Percentiles rank a stretch among this genome's conserved stretches.
Evolutionary conservation across 2,888 invertebrate genomes (phyloP).

Genomic region (Creontiades dilutus): DNA sequence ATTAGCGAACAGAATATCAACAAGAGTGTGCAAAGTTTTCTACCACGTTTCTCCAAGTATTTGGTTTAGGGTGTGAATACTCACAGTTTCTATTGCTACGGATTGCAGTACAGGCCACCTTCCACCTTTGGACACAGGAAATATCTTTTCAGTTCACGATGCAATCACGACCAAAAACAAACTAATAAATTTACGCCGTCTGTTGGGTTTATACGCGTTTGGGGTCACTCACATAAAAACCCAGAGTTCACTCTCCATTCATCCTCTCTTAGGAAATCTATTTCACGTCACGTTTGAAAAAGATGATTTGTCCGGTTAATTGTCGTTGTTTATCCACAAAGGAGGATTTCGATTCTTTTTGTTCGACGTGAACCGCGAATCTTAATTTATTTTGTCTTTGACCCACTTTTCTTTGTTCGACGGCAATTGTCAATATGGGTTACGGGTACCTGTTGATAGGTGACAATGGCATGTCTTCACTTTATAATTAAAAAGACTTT

Average conservation of each 20-base stretch:
- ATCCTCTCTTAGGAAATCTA: neutral
- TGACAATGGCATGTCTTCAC: too few species aligned
- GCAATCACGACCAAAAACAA: too few species aligned
- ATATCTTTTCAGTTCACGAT: too few species aligned
- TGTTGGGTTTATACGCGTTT: neutral
- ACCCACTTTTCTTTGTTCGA: neutral
- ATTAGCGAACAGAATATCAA: too few species aligned
- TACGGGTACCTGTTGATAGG: neutral
- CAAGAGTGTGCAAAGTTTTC: too few species aligned
- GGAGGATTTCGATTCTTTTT: neutral
- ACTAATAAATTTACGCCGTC: neutral
- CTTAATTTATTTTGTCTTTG: neutral
- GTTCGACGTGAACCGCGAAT: neutral
- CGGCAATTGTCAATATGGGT: neutral
- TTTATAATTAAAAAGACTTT: too few species aligned
- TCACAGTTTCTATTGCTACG: too few species aligned
- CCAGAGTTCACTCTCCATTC: neutral
- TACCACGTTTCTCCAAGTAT: too few species aligned
- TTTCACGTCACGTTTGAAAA: neutral
- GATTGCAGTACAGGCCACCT: too few species aligned
- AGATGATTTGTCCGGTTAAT: neutral
- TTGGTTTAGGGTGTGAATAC: too few species aligned
- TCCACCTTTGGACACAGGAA: too few species aligned
- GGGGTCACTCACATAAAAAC: conserved; percentile 18
- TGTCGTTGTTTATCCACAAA: neutral